Evolutionary conservation across 2,797 vertebrate species (phyloP), one percentile per base, ranked within the genome.

Genomic region (Gallirallus australis): DNA sequence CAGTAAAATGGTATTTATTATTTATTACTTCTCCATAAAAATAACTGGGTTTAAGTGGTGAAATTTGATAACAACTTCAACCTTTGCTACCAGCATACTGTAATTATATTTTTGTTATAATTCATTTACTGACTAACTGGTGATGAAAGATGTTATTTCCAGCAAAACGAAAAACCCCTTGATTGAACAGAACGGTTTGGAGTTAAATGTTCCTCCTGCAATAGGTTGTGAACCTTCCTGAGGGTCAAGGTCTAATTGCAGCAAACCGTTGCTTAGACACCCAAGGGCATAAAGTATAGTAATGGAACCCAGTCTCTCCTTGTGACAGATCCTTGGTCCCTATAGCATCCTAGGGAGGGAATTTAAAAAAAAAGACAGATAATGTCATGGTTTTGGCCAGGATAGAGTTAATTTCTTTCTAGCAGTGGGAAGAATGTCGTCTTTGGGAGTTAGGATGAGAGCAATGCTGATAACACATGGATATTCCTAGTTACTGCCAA

Each of bases 21-120:
- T 85, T 95, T 95, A 83, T 66, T 77, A 39, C 25, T 79, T 30
- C 24, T 77, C 57, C 68, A 54, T 90, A 86, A 91, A 96, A 91
- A 56, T 65, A 12, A 50, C 11, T 77, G 7, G 76, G 92, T 53
- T 71, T 73, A 82, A 73, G 45, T 61, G 45, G 24, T 80, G 75
- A 94, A 95, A 92, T 86, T 59, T 60, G 54, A 45, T 78, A 89
- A 87, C 20, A 64, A 21, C 31, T 87, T 91, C 61, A 70, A n/a
- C 35, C 25, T 64, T 86, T 85, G 39, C 86, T 77, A 89, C n/a
- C 4, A 4, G 31, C 24, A 70, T 28, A 59, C 40, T 82, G 8
- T 42, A 92, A 75, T 77, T 79, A 25, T 47, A 27, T 86, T 93
- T 92, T 68, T 68, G 31, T 84, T 82, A 45, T 52, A 66, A 90